A percentile compares a stretch with the other conserved stretches of the same genome.
phyloP scores from a whole-genome alignment of 2,888 invertebrate genomes.

The Leptopilina myrica region DNA sequence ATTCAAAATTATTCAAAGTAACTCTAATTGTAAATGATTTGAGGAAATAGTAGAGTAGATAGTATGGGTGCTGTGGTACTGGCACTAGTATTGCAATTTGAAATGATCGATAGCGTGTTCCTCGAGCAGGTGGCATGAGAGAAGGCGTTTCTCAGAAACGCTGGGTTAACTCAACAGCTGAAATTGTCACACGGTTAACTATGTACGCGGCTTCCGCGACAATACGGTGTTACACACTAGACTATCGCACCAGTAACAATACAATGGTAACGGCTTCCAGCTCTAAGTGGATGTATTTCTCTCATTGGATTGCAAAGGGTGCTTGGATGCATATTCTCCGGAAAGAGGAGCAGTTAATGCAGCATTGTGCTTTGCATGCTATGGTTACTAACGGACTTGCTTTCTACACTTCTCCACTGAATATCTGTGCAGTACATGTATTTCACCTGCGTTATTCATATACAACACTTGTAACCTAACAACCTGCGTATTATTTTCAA shows the following conservation, averaged over 20 bases:
- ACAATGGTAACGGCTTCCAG: conserved; percentile 36
- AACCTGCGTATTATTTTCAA: no score
- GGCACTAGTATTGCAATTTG: neutral
- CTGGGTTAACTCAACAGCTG: conserved; percentile 14
- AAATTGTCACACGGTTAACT: conserved; percentile 38
- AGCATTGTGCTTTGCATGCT: conserved; percentile 60
- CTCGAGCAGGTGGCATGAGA: conserved; percentile 8
- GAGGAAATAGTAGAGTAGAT: neutral
- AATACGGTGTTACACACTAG: conserved; percentile 17
- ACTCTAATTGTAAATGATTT: conserved; percentile 35
- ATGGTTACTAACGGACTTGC: conserved; percentile 24
- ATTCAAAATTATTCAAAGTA: conserved; percentile 22
- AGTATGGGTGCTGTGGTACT: no score
- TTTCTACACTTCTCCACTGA: neutral
- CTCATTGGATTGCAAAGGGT: conserved; percentile 33
- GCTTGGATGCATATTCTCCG: conserved; percentile 9
- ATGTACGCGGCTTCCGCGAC: conserved; percentile 17
- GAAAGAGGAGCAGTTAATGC: conserved; percentile 57
- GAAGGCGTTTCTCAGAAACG: conserved; percentile 22
- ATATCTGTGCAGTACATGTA: no score
- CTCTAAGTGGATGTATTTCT: conserved; percentile 34
- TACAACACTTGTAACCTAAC: no score
- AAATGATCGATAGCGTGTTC: conserved; percentile 22
- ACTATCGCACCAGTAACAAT: neutral
- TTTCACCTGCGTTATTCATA: no score